Conservation (phyloP, 2,888 invertebrate genomes). For the Megastigmus dorsalis region DNA sequence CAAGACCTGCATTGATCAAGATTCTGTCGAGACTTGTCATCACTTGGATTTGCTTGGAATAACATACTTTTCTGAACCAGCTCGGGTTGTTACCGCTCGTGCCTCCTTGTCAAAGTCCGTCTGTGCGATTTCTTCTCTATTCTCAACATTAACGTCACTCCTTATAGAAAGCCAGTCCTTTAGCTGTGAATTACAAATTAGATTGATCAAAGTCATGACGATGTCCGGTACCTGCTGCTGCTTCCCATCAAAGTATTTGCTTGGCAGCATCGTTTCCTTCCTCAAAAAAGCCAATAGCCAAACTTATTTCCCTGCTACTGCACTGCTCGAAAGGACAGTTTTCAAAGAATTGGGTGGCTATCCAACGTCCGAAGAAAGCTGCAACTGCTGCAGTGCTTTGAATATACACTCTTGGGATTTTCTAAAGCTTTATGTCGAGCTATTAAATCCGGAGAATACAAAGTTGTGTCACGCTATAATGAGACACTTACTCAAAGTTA, state of each 20-base stretch:
- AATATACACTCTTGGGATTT: constrained; percentile 76
- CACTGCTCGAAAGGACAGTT: constrained; percentile 78
- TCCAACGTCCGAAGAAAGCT: constrained; percentile 65
- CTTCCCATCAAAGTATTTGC: constrained; percentile 77
- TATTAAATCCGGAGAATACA: constrained; percentile 77
- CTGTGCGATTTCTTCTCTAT: constrained; percentile 78
- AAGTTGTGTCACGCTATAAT: constrained; percentile 78
- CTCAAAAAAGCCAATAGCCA: constrained; percentile 69
- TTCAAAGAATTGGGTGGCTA: constrained; percentile 79
- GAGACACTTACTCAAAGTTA: constrained; percentile 78
- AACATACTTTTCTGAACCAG: constrained; percentile 62
- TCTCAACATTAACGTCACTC: constrained; percentile 76
- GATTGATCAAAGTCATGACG: constrained; percentile 77
- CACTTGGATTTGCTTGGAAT: constrained; percentile 79
- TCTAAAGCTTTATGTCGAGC: constrained; percentile 77
- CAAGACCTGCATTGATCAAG: constrained; percentile 75
- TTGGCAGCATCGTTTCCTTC: constrained; percentile 76
- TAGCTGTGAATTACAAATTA: constrained; percentile 72
- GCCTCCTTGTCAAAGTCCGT: constrained; percentile 69
- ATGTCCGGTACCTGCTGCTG: constrained; percentile 80
- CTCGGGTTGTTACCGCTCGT: constrained; percentile 35
- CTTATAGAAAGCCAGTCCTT: constrained; percentile 75
- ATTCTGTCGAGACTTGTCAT: constrained; percentile 74
- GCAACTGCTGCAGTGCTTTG: constrained; percentile 67
- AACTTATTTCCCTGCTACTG: constrained; percentile 72